Evolutionary conservation across 2,888 invertebrate species (phyloP).

Genomic region (Graphium colonna): DNA sequence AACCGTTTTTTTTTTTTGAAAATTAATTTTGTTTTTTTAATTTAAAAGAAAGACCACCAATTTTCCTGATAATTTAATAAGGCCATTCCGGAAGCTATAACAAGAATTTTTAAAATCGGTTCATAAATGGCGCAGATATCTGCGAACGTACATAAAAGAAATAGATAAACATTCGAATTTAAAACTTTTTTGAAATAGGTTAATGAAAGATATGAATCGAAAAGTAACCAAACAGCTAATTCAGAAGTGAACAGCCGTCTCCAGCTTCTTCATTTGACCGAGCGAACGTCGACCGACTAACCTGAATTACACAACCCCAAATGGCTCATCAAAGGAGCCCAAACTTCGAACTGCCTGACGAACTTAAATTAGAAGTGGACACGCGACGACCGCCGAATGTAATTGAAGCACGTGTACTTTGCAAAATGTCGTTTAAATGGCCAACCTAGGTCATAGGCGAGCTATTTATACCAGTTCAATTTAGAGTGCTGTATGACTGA

Average conservation of each 20-base stretch:
- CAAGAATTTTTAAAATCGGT: too few relatives aligned
- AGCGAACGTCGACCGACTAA: constrained; percentile 2
- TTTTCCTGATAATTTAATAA: too few relatives aligned
- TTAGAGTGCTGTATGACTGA: neutral
- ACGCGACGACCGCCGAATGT: constrained; percentile 10
- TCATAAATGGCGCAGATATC: too few relatives aligned
- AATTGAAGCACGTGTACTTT: constrained; percentile 5
- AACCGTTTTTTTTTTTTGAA: too few relatives aligned
- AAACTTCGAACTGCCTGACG: constrained; percentile 14
- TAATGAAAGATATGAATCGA: too few relatives aligned
- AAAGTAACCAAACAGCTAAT: neutral
- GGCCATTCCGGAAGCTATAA: too few relatives aligned
- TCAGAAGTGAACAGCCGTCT: neutral
- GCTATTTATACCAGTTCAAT: neutral
- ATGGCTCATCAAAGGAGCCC: constrained; percentile 17
- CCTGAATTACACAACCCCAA: constrained; percentile 15
- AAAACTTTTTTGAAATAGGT: too few relatives aligned
- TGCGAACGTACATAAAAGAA: too few relatives aligned
- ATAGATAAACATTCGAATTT: too few relatives aligned
- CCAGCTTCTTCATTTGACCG: neutral
- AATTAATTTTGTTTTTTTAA: too few relatives aligned
- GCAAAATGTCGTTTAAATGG: constrained; percentile 1
- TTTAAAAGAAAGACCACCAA: too few relatives aligned
- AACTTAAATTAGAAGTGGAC: constrained; percentile 23
- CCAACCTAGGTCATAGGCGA: neutral